Conservation (phyloP, 2,888 invertebrate genomes). For the Orthosia incerta region DNA sequence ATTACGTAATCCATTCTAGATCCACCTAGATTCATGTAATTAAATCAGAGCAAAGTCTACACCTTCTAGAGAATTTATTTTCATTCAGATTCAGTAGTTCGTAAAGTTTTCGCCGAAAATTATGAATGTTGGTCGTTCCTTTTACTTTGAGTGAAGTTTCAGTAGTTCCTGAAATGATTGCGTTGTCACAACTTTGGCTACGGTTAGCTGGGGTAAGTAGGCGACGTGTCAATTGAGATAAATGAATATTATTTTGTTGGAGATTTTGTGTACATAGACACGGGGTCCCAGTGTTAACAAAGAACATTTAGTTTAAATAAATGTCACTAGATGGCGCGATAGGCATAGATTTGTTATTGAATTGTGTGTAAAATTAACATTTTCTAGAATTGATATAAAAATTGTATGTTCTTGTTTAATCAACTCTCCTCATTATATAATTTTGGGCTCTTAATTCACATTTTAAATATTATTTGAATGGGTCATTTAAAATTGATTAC, state of each 20-base stretch:
- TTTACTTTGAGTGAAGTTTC: constrained; percentile 33
- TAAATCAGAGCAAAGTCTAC: not conserved
- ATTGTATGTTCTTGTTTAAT: too few species aligned
- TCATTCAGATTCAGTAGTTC: constrained; percentile 28
- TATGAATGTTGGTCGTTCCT: constrained; percentile 23
- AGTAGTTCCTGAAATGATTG: constrained; percentile 30
- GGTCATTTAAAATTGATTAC: too few species aligned
- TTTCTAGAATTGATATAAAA: too few species aligned
- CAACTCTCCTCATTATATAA: too few species aligned
- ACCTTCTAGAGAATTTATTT: constrained; percentile 14
- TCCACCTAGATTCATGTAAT: constrained; percentile 9
- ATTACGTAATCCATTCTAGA: not conserved
- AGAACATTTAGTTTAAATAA: too few species aligned
- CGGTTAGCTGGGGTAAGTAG: not conserved
- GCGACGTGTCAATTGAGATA: not conserved
- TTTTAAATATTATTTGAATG: too few species aligned
- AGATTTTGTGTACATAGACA: not conserved
- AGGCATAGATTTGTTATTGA: too few species aligned
- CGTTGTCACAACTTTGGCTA: constrained; percentile 29
- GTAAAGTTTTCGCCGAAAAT: constrained; percentile 34
- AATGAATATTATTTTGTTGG: not conserved
- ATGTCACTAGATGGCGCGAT: too few species aligned
- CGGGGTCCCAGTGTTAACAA: too few species aligned
- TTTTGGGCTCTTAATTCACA: too few species aligned
- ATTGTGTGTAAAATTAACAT: too few species aligned